These are phyloP conservation scores for Lerema accius DNA, from an alignment of 1,140 invertebrate species.

Conservation along the genomic window DNA sequence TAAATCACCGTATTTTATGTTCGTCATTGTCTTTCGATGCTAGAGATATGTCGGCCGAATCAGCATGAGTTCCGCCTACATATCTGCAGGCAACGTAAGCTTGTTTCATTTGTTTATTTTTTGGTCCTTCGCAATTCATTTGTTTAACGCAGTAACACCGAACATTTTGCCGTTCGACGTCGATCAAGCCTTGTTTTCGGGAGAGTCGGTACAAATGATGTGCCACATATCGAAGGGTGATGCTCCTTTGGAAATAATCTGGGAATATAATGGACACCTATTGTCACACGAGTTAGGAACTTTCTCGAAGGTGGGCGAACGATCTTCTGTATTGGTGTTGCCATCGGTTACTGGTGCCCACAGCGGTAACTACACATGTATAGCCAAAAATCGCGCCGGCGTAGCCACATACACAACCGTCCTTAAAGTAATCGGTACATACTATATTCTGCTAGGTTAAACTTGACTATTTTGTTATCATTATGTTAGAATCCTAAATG, in stretches of 20 bases:
- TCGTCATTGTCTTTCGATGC: constrained; percentile 50
- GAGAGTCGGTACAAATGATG: constrained; percentile 86
- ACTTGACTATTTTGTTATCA: constrained; percentile 31
- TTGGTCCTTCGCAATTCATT: constrained; percentile 48
- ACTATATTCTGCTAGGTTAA: constrained; percentile 27
- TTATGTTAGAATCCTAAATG: constrained; percentile 32
- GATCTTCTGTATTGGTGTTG: constrained; percentile 86
- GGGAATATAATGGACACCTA: constrained; percentile 81
- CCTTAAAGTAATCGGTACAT: constrained; percentile 88
- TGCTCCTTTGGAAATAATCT: constrained; percentile 84
- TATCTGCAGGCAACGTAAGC: constrained; percentile 53
- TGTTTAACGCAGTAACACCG: constrained; percentile 83
- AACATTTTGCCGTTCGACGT: constrained; percentile 83
- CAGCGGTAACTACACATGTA: constrained; percentile 87
- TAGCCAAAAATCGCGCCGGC: constrained; percentile 87
- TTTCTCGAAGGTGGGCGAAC: constrained; percentile 84
- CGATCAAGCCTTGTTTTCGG: constrained; percentile 76
- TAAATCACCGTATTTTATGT: constrained; percentile 47
- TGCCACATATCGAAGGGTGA: constrained; percentile 88
- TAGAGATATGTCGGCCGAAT: constrained; percentile 57
- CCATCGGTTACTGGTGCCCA: constrained; percentile 85
- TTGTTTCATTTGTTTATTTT: constrained; percentile 58
- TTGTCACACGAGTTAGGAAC: constrained; percentile 63
- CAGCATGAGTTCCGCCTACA: constrained; percentile 69
- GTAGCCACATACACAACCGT: constrained; percentile 84